phyloP scores from a whole-genome alignment of 1,140 invertebrate genomes.

The Nephila pilipes region DNA sequence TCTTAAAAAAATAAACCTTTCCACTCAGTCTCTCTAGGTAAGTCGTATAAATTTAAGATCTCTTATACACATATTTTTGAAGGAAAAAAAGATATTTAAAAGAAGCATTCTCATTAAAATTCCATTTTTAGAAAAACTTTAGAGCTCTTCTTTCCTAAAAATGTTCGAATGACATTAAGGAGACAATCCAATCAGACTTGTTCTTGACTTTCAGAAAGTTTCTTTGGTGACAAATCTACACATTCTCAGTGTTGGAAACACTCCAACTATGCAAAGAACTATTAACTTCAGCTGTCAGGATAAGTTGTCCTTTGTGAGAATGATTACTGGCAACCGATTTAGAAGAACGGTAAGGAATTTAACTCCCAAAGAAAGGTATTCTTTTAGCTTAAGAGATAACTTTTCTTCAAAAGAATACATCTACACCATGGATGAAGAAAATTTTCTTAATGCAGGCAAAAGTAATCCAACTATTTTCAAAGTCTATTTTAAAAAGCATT shows the following conservation, averaged over 20 bases:
- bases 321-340: neutral
- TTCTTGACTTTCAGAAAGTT: neutral
- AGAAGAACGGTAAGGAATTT: neutral
- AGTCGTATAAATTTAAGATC: no score
- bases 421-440: neutral
- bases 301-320: neutral
- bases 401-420: neutral
- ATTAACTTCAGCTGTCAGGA: slow-evolving; percentile 44
- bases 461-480: neutral
- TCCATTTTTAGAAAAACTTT: no score
- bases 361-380: neutral
- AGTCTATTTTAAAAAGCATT: neutral
- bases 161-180: neutral
- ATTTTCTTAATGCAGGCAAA: neutral
- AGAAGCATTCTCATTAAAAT: no score
- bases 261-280: slow-evolving; percentile 39
- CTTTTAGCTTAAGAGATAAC: neutral
- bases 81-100: no score
- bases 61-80: no score
- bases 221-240: slow-evolving; percentile 22
- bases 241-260: slow-evolving; percentile 7
- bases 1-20: no score
- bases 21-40: no score
- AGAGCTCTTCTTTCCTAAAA: neutral
- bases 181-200: neutral